A percentile compares a stretch with the other conserved stretches of the same genome.
These are phyloP conservation scores for Apodemia hepburni DNA, from an alignment of 2,888 invertebrate genomes.

Conservation along the genomic window DNA sequence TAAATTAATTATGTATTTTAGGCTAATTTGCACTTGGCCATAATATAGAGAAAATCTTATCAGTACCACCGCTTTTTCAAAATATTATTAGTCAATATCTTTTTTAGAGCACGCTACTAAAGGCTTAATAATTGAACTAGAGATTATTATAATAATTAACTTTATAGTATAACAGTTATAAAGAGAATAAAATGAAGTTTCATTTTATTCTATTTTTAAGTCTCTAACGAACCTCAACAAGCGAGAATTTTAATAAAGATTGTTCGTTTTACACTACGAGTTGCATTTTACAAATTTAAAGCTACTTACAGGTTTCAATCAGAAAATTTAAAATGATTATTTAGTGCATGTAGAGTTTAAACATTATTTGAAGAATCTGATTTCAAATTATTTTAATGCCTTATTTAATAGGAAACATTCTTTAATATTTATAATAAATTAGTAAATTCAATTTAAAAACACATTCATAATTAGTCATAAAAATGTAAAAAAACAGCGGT, in stretches of 20 bases:
- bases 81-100: too few species aligned
- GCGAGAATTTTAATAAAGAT: slow-evolving; percentile 9
- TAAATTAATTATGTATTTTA: too few species aligned
- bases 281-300: slow-evolving; percentile 4
- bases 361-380: too few species aligned
- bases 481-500: slow-evolving; percentile 23
- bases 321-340: neutral
- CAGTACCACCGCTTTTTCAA: too few species aligned
- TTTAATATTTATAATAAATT: neutral
- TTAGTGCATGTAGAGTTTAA: neutral
- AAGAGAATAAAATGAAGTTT: neutral
- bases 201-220: slow-evolving; percentile 4
- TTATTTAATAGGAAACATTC: too few species aligned
- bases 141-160: neutral
- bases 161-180: neutral
- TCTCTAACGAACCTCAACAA: neutral
- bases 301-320: slow-evolving; percentile 1
- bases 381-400: too few species aligned
- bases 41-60: too few species aligned
- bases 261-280: neutral
- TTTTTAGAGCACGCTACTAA: too few species aligned
- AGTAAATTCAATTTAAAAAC: neutral
- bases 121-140: too few species aligned
- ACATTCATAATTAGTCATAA: neutral
- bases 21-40: too few species aligned